Evolutionary conservation across 1,140 invertebrate genomes (phyloP).

Genomic region (Cyclargus thomasi): DNA sequence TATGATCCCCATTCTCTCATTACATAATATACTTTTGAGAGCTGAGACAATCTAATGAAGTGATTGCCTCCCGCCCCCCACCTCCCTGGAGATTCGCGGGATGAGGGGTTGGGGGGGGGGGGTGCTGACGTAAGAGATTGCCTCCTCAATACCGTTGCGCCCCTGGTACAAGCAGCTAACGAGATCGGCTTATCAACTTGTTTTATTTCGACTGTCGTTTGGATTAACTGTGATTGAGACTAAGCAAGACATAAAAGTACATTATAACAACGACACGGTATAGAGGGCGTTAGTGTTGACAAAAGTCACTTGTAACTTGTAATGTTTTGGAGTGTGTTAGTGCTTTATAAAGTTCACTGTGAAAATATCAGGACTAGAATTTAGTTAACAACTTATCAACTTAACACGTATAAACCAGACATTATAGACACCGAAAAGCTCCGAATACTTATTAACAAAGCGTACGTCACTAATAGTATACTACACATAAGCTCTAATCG

Average conservation of each 20-base stretch:
- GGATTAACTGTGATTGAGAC: background rate
- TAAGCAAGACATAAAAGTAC: background rate
- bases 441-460: background rate
- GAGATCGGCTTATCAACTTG: background rate
- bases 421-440: background rate
- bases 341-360: too few relatives aligned
- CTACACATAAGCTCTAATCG: background rate
- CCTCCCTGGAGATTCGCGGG: background rate
- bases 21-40: background rate
- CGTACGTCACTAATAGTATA: background rate
- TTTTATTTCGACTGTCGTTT: background rate
- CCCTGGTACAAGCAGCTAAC: background rate
- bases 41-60: background rate
- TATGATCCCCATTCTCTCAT: background rate
- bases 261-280: background rate
- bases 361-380: too few relatives aligned
- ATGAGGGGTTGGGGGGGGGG: background rate
- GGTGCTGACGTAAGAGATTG: conserved; percentile 10
- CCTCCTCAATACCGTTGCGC: background rate
- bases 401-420: too few relatives aligned
- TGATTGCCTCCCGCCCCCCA: background rate
- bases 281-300: too few relatives aligned
- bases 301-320: too few relatives aligned
- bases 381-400: too few relatives aligned
- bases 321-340: too few relatives aligned